These are phyloP conservation scores for Palythoa grandis DNA, from an alignment of 92 coral and sea anemone genomes.

Conservation along the genomic window DNA sequence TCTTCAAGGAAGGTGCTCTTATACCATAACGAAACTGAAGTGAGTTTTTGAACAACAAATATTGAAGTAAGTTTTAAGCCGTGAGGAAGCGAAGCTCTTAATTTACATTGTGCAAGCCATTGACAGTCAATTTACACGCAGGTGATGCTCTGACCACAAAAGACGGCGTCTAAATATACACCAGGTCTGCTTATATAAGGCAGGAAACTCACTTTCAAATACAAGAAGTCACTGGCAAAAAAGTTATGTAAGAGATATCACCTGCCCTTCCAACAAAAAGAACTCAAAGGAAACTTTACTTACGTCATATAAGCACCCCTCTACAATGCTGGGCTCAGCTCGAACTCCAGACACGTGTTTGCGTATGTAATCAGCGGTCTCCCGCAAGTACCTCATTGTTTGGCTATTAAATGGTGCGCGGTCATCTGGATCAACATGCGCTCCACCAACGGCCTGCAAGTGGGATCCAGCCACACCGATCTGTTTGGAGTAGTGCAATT, in stretches of 20 bases:
- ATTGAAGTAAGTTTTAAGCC: too few relatives aligned
- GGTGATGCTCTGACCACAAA: too few relatives aligned
- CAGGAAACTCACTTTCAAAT: too few relatives aligned
- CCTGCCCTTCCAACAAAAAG: background rate
- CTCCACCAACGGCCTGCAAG: slow-evolving; percentile 3
- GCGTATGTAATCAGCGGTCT: slow-evolving; percentile 42
- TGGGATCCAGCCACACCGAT: slow-evolving; percentile 13
- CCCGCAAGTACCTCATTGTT: slow-evolving; percentile 16
- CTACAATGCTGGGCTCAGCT: slow-evolving; percentile 28
- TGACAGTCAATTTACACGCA: too few relatives aligned
- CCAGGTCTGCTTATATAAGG: too few relatives aligned
- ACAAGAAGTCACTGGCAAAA: too few relatives aligned
- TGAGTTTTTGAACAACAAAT: too few relatives aligned
- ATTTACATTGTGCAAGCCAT: too few relatives aligned
- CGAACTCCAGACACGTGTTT: slow-evolving; percentile 36
- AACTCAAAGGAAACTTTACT: background rate
- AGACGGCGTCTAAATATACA: too few relatives aligned
- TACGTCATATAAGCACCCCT: slow-evolving; percentile 36
- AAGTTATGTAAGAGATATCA: background rate
- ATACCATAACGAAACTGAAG: too few relatives aligned
- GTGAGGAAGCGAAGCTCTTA: too few relatives aligned
- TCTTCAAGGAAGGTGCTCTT: too few relatives aligned
- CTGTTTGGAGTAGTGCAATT: background rate
- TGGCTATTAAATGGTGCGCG: slow-evolving; percentile 9
- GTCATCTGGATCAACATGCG: slow-evolving; percentile 41